Evolutionary conservation across 1,140 invertebrate species (phyloP), one percentile per base, ranked within the genome.

Genomic region (Mylabris phalerata): DNA sequence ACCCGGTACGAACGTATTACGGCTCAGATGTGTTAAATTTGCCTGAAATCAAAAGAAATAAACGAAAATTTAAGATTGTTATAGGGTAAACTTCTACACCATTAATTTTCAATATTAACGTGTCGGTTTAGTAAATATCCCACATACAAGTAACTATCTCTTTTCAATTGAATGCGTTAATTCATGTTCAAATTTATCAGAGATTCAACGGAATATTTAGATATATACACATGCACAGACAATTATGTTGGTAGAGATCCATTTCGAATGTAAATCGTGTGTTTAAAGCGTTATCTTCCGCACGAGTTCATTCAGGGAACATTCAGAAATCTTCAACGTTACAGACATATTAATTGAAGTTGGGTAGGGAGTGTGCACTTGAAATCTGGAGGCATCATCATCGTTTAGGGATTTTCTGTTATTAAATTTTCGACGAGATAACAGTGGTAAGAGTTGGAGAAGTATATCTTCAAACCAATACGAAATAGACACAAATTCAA

Each of bases 1-100:
- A 45, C 88, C 89, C 54, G 87, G 88, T 58, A 90, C 84, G 75
- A 87, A 86, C 65, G 88, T 85, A 68, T 86, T 84, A 47, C 86
- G 79, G 46, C 84, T 81, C 51, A 90, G 78, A 69, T 88, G 84
- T 40, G 85, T 86, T 68, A 88, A 75, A 71, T 86, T 87, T 57
- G 84, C 77, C 85, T 87, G 76, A 45, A 75, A 19, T 19, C 19
- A 19, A 42, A n/a, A 75, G 61, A 70, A 63, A 65, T 65, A 50
- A 50, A 38, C 2, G 10, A 57, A 48, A 26, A 48, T 13, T 19
- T 19, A 19, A 19, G 19, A 19, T 19, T 19, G 19, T 19, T 1
- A 19, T 19, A 19, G 19, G 19, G 19, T 19, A 19, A 19, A 19
- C 19, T 19, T 19, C 19, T 19, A 19, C 19, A 19, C 24, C 48